A percentile compares a stretch with the other conserved stretches of the same genome.
Evolutionary conservation across 2,113 vertebrate genomes (phyloP).

Genomic region (Cephalopterus ornatus): DNA sequence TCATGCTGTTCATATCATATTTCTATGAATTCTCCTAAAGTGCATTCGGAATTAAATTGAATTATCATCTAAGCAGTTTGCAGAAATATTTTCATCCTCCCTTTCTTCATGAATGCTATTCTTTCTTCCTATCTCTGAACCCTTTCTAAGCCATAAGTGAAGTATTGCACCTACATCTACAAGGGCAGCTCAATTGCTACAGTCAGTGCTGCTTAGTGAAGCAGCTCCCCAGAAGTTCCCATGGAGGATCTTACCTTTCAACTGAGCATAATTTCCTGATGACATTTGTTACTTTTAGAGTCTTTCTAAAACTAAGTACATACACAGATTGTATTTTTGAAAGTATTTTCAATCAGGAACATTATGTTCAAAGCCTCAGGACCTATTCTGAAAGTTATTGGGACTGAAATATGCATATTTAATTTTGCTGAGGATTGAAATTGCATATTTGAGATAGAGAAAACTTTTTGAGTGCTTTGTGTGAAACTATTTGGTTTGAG

Average conservation of each 20-base stretch:
- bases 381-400: neutral
- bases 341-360: neutral
- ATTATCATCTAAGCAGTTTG: neutral
- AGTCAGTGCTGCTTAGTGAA: neutral
- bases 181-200: neutral
- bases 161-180: neutral
- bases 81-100: neutral
- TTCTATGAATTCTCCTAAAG: neutral
- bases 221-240: neutral
- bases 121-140: neutral
- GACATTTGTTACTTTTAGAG: neutral
- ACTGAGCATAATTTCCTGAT: neutral
- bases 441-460: neutral
- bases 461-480: neutral
- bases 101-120: neutral
- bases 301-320: neutral
- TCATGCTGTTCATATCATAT: neutral
- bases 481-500: neutral
- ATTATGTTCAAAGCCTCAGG: neutral
- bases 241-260: neutral
- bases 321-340: neutral
- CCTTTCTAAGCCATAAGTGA: neutral
- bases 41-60: neutral
- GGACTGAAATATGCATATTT: neutral
- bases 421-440: neutral